phyloP scores from a whole-genome alignment of 2,797 vertebrate genomes.

The Alcedo quadribrachys region DNA sequence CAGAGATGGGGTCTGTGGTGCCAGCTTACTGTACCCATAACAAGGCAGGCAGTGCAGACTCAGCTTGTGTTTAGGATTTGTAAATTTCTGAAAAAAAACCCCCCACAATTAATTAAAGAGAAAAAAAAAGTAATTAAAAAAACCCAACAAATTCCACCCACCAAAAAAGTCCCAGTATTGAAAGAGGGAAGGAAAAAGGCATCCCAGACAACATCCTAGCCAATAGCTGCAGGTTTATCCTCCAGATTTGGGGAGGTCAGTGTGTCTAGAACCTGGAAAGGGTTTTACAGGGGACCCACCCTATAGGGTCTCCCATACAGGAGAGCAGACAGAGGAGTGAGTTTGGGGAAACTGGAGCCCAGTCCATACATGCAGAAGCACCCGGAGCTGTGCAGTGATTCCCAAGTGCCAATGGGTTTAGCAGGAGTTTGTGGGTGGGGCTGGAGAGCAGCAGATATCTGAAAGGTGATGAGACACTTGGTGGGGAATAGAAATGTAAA shows the following conservation, averaged over 20 bases:
- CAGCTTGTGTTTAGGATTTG: neutral
- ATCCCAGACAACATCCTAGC: neutral
- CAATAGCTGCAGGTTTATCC: neutral
- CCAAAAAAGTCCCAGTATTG: neutral
- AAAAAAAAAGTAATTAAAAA: neutral
- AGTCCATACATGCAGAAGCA: neutral
- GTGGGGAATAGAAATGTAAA: neutral
- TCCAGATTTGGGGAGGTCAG: accelerated
- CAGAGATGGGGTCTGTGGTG: neutral
- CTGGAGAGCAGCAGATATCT: neutral
- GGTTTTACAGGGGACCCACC: neutral
- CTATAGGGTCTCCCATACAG: neutral
- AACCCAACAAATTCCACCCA: neutral
- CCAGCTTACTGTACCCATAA: neutral
- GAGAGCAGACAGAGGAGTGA: neutral
- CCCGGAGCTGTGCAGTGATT: neutral
- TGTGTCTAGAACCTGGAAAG: neutral
- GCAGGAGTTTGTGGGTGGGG: neutral
- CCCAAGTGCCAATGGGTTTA: neutral
- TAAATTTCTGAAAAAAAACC: neutral
- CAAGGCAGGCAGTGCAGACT: neutral
- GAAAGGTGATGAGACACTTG: neutral
- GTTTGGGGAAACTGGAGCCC: neutral
- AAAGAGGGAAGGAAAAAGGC: neutral
- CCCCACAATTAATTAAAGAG: neutral